Percentiles rank a stretch among this genome's conserved stretches.
These are phyloP conservation scores for Pristionchus japonicus DNA, from an alignment of 2,888 invertebrate species.

Conservation along the genomic window DNA sequence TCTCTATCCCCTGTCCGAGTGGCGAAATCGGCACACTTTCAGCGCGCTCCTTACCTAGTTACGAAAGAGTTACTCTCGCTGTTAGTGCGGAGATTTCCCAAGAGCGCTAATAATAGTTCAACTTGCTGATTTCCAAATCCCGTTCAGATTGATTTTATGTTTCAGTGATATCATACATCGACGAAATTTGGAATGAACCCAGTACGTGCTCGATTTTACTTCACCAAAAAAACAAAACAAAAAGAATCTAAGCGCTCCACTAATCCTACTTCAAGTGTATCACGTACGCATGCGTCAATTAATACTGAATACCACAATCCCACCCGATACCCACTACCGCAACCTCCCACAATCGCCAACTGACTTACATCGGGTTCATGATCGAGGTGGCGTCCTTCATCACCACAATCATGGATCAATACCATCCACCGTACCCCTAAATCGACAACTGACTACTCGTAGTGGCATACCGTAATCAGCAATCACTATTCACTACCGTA, in stretches of 20 bases:
- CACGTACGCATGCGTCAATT: neutral
- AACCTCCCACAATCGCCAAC: neutral
- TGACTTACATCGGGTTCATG: slow-evolving; percentile 29
- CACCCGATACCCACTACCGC: neutral
- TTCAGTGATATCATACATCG: too few relatives aligned
- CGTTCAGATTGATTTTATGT: too few relatives aligned
- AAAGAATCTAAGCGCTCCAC: too few relatives aligned
- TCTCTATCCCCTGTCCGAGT: neutral
- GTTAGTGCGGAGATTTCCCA: too few relatives aligned
- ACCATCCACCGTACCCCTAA: neutral
- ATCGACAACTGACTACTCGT: neutral
- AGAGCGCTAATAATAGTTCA: too few relatives aligned
- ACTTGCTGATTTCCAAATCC: too few relatives aligned
- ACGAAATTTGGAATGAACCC: too few relatives aligned
- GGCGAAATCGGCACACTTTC: slow-evolving; percentile 9
- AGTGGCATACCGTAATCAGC: neutral
- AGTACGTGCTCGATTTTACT: too few relatives aligned
- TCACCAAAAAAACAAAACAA: too few relatives aligned
- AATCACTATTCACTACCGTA: neutral
- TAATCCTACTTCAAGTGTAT: too few relatives aligned
- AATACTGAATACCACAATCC: neutral
- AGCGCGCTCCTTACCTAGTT: neutral
- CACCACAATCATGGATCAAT: slow-evolving; percentile 10
- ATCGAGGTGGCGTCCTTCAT: slow-evolving; percentile 40
- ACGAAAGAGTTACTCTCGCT: too few relatives aligned